Conservation (phyloP, 2,888 invertebrate genomes). For the Drosophila multiciliata region DNA sequence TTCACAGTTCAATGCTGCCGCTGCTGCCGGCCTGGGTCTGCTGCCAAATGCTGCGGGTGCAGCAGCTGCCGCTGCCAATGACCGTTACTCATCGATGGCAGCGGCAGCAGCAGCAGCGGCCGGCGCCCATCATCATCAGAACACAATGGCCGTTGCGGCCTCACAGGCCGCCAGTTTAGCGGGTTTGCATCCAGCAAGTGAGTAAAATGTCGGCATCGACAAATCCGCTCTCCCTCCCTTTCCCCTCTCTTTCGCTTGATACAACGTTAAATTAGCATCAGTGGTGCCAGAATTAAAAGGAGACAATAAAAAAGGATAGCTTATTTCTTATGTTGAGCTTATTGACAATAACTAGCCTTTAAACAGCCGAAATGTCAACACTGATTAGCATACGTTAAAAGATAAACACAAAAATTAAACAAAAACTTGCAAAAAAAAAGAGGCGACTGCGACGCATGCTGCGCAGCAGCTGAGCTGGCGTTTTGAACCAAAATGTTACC, state of each 20-base stretch:
- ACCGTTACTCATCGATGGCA: conserved; percentile 84
- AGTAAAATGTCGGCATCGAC: conserved; percentile 80
- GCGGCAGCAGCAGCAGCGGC: conserved; percentile 85
- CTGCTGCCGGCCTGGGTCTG: conserved; percentile 84
- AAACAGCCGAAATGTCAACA: neutral
- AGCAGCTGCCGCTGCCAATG: conserved; percentile 83
- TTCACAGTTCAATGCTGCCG: conserved; percentile 85
- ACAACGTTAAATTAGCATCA: neutral
- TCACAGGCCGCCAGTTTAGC: conserved; percentile 92
- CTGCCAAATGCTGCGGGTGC: conserved; percentile 84
- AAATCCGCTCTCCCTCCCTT: neutral
- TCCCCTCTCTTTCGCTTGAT: neutral
- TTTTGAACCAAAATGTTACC: conserved; percentile 3
- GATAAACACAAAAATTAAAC: neutral
- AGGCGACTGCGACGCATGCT: neutral
- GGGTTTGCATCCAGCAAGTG: conserved; percentile 91
- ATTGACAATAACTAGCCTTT: neutral
- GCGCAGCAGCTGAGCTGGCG: conserved; percentile 3
- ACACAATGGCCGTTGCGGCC: conserved; percentile 93
- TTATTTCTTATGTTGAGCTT: neutral
- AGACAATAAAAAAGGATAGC: neutral
- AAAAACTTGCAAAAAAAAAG: too few relatives aligned
- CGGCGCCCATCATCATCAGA: conserved; percentile 87
- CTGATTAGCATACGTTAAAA: conserved; percentile 3
- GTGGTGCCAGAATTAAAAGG: conserved; percentile 2